Evolutionary conservation across 2,888 invertebrate genomes (phyloP), one percentile per base, ranked within the genome.

Genomic region (Coleophora deauratella): DNA sequence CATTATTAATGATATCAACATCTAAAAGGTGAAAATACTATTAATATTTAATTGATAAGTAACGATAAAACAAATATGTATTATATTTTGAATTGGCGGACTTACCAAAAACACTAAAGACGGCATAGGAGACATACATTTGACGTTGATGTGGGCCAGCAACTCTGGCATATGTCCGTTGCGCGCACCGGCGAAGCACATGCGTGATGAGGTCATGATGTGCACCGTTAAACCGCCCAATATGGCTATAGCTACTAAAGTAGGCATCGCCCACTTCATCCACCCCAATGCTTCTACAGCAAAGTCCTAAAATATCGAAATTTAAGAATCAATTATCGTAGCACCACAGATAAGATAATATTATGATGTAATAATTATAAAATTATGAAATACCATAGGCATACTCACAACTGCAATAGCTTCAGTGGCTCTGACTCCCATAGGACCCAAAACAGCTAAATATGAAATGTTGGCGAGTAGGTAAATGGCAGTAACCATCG

Each of bases 191-290:
- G 95, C 95, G 72, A 95, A 96, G 60, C 95, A 92, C 91, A 96
- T 93, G 49, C 95, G 90, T 2, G 97, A 96, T 8, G 96, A 96
- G 13, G 98, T 94, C 94, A 98, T 97, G 38, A 98, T 95, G 64
- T 97, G 97, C 40, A 98, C 97, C 46, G 96, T 95, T 3, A 98
- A 87, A 1, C 97, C 97, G 43, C 98, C 98, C 63, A 97, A 90
- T 1, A 96, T 94, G 0, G 98, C 97, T 42, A 96, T 88, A 0
- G 97, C 97, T 1, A 98, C 98, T 85, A 98, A 90, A 4, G 95
- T 75, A 0, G 98, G 97, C 89, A 98, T 96, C 11, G 91, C 88
- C 90, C 94, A 93, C 8, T 91, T 86, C 58, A 93, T 86, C 47
- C 84, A 80, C 6, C 96, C 94, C 46, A 97, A 84, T 8, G 94